Percentiles rank a stretch among this genome's conserved stretches.
These are phyloP conservation scores for Melanitta fusca DNA, from an alignment of 2,797 vertebrate genomes.

Conservation along the genomic window DNA sequence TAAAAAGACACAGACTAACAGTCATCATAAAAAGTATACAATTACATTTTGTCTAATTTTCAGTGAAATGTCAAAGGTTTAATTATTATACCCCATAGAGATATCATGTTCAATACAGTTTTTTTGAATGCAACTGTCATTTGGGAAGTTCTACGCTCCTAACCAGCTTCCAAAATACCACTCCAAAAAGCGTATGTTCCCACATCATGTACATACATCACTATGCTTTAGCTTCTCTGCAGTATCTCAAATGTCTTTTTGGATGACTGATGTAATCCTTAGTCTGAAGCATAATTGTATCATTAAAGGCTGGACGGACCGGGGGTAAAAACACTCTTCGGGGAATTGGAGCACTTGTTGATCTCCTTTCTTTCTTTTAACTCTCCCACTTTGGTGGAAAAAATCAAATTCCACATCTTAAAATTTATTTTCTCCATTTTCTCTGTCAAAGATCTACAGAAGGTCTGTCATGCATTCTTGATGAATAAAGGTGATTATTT, in stretches of 20 bases:
- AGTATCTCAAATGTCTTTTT: neutral
- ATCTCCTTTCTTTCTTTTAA: neutral
- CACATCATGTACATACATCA: neutral
- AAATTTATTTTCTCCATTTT: neutral
- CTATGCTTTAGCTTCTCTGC: neutral
- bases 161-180: neutral
- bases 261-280: neutral
- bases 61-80: neutral
- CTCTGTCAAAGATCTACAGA: neutral
- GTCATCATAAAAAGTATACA: neutral
- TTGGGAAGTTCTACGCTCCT: neutral
- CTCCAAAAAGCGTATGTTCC: neutral
- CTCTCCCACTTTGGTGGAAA: neutral
- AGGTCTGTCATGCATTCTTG: neutral
- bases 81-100: neutral
- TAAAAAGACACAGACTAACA: neutral
- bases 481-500: neutral
- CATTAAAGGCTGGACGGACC: neutral
- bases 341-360: rapidly evolving
- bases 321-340: neutral
- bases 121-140: neutral
- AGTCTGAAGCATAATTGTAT: neutral
- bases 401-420: neutral
- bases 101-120: neutral
- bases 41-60: neutral